Evolutionary conservation across 2,113 vertebrate species (phyloP).

Genomic region (Hippolais icterina): DNA sequence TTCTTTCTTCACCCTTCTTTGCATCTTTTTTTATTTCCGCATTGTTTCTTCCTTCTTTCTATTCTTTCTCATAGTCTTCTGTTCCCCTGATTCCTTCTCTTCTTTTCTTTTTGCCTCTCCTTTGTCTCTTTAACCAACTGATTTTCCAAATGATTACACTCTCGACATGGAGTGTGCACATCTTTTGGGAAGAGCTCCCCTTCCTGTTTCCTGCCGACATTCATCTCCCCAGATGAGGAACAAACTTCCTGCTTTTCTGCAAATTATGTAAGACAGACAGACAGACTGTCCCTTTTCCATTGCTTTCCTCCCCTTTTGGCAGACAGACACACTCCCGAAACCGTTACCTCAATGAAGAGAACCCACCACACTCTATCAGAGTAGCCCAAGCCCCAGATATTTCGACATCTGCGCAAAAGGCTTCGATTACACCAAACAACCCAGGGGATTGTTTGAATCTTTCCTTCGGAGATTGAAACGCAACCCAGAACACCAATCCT

Average conservation of each 20-base stretch:
- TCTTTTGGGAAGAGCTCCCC: not conserved
- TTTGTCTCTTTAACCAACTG: not conserved
- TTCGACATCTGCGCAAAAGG: not conserved
- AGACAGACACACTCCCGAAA: accelerated
- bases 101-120: not conserved
- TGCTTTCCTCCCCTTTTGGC: not conserved
- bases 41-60: not conserved
- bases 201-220: not conserved
- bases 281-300: not conserved
- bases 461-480: not conserved
- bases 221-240: not conserved
- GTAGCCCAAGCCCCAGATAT: not conserved
- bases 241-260: not conserved
- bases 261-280: not conserved
- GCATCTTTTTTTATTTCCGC: not conserved
- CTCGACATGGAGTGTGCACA: accelerated
- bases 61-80: not conserved
- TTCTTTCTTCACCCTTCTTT: not conserved
- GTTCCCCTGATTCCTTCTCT: accelerated
- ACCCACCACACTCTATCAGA: not conserved
- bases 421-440: not conserved
- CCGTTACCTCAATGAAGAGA: not conserved
- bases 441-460: not conserved
- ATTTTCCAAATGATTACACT: not conserved
- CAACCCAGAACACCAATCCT: not conserved